phyloP scores from a whole-genome alignment of 92 coral and sea anemone species.

The Pocillopora grandis region DNA sequence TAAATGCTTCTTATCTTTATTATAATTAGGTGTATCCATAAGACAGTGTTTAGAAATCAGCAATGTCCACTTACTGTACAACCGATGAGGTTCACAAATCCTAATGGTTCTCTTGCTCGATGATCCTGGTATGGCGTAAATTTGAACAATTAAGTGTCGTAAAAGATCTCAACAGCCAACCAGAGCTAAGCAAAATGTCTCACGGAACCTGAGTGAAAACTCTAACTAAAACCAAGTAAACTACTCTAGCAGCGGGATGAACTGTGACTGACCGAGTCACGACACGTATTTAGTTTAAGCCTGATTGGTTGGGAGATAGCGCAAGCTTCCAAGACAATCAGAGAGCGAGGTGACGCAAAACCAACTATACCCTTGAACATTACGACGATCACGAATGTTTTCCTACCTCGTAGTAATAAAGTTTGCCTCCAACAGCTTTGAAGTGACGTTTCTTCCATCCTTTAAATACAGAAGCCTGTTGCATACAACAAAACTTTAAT shows the following conservation, averaged over 20 bases:
- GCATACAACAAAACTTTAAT: neutral
- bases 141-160: neutral
- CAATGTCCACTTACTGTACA: slow-evolving; percentile 11
- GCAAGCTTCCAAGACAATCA: neutral
- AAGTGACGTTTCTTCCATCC: slow-evolving; percentile 91
- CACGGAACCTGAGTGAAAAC: no score
- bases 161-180: no score
- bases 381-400: neutral
- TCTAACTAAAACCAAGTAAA: no score
- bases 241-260: no score
- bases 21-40: neutral
- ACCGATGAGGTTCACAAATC: slow-evolving; percentile 63
- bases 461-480: slow-evolving; percentile 71
- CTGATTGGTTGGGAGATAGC: no score
- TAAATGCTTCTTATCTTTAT: neutral
- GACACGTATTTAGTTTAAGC: no score
- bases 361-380: neutral
- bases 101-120: slow-evolving; percentile 64
- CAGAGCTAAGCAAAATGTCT: no score
- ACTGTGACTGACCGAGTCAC: no score
- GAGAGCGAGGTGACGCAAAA: neutral
- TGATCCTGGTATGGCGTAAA: slow-evolving; percentile 68
- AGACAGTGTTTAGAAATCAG: neutral
- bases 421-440: slow-evolving; percentile 74
- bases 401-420: slow-evolving; percentile 80